These are phyloP conservation scores for Lutraria rhynchaena DNA, from an alignment of 1,140 invertebrate species.

Conservation along the genomic window DNA sequence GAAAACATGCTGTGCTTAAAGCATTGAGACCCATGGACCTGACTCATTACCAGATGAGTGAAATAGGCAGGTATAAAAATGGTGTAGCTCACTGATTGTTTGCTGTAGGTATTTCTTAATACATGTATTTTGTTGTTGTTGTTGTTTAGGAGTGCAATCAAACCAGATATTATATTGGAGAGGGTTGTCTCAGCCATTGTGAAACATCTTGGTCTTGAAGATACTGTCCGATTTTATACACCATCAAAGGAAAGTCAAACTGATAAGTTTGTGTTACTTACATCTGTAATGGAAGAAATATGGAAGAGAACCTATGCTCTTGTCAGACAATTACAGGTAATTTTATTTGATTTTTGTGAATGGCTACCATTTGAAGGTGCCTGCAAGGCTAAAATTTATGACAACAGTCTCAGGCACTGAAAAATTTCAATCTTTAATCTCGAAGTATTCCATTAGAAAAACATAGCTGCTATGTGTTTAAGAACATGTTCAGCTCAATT, in stretches of 20 bases:
- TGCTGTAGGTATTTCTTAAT: no score
- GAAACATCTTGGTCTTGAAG: constrained; percentile 78
- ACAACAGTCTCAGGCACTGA: no score
- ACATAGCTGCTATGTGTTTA: neutral
- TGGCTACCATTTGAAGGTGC: no score
- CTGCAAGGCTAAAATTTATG: neutral
- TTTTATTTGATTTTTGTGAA: no score
- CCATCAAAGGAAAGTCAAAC: constrained; percentile 70
- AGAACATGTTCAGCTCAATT: neutral
- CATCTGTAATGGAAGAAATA: constrained; percentile 76
- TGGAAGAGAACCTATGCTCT: constrained; percentile 78
- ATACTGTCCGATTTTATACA: constrained; percentile 74
- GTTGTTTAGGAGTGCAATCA: constrained; percentile 79
- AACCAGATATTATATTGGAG: constrained; percentile 78
- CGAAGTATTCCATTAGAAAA: neutral
- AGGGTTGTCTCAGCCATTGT: constrained; percentile 77
- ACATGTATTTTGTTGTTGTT: no score
- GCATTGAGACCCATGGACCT: no score
- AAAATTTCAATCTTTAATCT: neutral
- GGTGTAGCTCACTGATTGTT: no score
- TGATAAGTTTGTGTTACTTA: constrained; percentile 74
- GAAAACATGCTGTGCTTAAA: no score
- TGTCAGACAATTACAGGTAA: constrained; percentile 80
- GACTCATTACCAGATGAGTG: no score
- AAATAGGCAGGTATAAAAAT: no score